Conservation (phyloP, 2,797 vertebrate genomes). For the Myotis vivesi region DNA sequence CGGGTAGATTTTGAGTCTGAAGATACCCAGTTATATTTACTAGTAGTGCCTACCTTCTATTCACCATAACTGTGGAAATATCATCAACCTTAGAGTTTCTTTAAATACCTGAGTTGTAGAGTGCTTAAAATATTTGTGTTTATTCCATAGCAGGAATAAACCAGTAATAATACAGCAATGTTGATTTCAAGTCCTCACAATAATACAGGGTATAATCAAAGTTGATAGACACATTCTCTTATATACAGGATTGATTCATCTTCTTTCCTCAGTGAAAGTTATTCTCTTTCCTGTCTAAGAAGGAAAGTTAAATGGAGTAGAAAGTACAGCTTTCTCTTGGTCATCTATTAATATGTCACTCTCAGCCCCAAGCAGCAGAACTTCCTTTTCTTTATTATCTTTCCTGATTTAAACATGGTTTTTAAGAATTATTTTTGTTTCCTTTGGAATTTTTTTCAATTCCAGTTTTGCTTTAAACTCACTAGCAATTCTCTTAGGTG, state of each 20-base stretch:
- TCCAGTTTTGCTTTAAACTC: background rate
- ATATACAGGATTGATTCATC: background rate
- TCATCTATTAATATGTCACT: background rate
- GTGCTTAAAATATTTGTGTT: background rate
- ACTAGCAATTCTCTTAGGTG: background rate
- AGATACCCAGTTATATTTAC: background rate
- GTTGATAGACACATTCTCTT: background rate
- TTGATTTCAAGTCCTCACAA: background rate
- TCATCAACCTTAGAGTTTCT: background rate
- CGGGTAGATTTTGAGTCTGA: background rate
- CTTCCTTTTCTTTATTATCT: background rate
- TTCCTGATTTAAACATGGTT: constrained; percentile 6
- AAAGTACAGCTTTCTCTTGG: background rate
- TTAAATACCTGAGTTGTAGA: background rate
- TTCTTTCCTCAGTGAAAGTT: background rate
- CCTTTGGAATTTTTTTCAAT: constrained; percentile 13
- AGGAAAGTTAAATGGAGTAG: background rate
- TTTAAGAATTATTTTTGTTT: background rate
- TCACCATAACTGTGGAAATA: background rate
- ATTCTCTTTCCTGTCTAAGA: background rate
- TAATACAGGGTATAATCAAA: background rate
- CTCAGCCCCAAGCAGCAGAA: background rate
- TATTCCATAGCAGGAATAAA: background rate
- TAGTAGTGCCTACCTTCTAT: background rate
- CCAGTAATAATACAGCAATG: background rate